Percentiles rank a stretch among this genome's conserved stretches.
phyloP scores from a whole-genome alignment of 2,888 invertebrate species.

The Troides oblongomaculatus region DNA sequence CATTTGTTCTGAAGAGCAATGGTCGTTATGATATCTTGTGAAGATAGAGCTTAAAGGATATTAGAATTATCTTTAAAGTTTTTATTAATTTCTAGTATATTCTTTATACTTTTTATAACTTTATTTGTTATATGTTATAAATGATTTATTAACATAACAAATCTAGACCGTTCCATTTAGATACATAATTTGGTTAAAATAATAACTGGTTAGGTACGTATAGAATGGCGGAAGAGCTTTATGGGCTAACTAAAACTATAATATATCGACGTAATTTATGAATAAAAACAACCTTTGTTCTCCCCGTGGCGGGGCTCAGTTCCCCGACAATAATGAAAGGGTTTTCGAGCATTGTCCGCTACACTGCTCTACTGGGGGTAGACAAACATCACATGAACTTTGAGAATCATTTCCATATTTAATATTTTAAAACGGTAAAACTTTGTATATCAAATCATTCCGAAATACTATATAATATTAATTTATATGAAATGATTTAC shows the following conservation, averaged over 20 bases:
- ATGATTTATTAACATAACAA: neutral
- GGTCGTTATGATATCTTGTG: no score
- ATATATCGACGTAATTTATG: conserved; percentile 19
- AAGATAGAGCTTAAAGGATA: no score
- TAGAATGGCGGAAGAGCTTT: conserved; percentile 9
- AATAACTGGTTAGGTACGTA: neutral
- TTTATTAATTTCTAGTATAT: no score
- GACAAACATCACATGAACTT: conserved; percentile 13
- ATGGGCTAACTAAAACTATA: conserved; percentile 17
- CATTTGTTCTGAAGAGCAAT: no score
- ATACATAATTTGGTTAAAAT: neutral
- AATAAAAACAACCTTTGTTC: conserved; percentile 25
- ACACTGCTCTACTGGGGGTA: conserved; percentile 5
- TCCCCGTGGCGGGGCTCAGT: conserved; percentile 15
- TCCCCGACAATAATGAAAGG: conserved; percentile 18
- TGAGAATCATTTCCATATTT: conserved; percentile 7
- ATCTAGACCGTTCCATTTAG: neutral
- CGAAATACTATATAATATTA: neutral
- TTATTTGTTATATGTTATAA: no score
- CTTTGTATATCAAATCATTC: neutral
- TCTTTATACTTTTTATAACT: no score
- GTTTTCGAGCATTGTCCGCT: conserved; percentile 21
- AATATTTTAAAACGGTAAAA: conserved; percentile 2
- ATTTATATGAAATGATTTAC: neutral
- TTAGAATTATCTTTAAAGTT: no score